phyloP scores from a whole-genome alignment of 2,888 invertebrate genomes.

The Andricus quercusramuli region DNA sequence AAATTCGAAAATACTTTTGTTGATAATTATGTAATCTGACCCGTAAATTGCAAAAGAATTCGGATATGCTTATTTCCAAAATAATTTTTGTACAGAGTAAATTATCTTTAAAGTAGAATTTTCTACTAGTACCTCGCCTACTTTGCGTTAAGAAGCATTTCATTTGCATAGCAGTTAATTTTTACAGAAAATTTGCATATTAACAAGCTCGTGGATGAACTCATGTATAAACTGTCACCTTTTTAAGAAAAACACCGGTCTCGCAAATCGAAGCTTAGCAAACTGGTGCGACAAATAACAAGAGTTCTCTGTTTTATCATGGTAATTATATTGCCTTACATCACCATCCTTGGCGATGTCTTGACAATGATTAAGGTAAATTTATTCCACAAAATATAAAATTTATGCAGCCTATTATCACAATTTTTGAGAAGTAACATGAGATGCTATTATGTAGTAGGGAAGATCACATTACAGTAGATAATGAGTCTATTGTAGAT shows the following conservation, averaged over 20 bases:
- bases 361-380: neutral
- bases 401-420: neutral
- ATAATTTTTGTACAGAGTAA: neutral
- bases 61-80: neutral
- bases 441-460: too few relatives aligned
- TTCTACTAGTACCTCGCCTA: neutral
- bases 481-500: too few relatives aligned
- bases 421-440: neutral
- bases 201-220: constrained; percentile 55
- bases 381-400: neutral
- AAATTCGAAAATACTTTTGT: too few relatives aligned
- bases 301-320: constrained; percentile 37
- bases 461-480: too few relatives aligned
- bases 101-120: neutral
- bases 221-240: constrained; percentile 39
- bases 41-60: neutral
- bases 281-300: constrained; percentile 68
- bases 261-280: constrained; percentile 54
- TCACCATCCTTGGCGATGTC: constrained; percentile 65
- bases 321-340: neutral
- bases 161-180: constrained; percentile 7
- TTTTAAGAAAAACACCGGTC: constrained; percentile 35
- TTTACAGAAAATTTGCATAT: constrained; percentile 51
- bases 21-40: too few relatives aligned
- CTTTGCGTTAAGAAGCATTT: constrained; percentile 19